Base-by-base conservation (phyloP, 2,888 invertebrate species). In the Trichopoda pennipes region DNA sequence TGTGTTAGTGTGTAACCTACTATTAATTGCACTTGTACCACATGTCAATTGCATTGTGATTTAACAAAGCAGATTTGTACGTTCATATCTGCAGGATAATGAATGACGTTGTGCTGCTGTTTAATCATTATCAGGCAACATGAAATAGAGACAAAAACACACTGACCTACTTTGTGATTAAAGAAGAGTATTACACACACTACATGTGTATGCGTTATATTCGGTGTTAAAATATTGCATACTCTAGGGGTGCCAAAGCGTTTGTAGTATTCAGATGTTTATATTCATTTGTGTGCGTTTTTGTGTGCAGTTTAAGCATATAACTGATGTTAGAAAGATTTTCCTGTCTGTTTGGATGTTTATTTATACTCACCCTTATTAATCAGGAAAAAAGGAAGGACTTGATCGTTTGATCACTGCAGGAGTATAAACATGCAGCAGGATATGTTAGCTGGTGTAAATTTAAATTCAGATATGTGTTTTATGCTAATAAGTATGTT, bases 11-110 rank as follows among this genome's bases (percentile, higher is more conserved):
- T 53, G 28, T 55, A 70, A 38, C 44, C 56, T 49, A 79, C 56
- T 49, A 82, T 82, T 82, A 82, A 82, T 79, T 82, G 79, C 79
- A 79, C 79, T 82, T 82, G 82, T 79, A 82, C 60, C 74, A 79
- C 60, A 82, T 82, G 82, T 75, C 82, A 79, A 79, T 79, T 79
- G 82, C 79, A 82, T 60, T 28, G 64, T 55, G 55, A 60, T 58
- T 63, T 35, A 19, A 21, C 66, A 76, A 42, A 38, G 55, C 28
- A 23, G 38, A 49, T 8, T 49, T 12, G n/a, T 58, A 47, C 28
- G 28, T 12, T n/a, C 23, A 42, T 17, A 8, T 10, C 21, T 17
- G 56, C 70, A 44, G 47, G 42, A 35, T 60, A 61, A 61, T 51
- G 49, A n/a, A 28, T 55, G 44, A 16, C 47, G n/a, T n/a, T 10